phyloP scores from a whole-genome alignment of 2,888 invertebrate genomes.

The Tetragonisca angustula region DNA sequence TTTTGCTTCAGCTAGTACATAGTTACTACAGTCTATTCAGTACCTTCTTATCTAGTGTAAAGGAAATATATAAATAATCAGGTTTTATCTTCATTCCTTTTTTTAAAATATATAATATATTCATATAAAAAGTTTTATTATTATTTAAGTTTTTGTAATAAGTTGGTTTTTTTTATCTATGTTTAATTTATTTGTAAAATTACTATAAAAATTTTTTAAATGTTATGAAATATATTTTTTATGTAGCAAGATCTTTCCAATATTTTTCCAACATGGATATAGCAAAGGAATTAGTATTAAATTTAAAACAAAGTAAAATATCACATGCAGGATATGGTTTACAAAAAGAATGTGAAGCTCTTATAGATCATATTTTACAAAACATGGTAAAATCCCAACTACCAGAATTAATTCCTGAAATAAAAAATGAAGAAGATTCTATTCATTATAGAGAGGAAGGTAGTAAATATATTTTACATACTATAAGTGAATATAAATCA shows the following conservation, averaged over 20 bases:
- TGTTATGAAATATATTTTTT: slow-evolving; percentile 1
- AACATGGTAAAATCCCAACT: slow-evolving; percentile 80
- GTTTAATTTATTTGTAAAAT: neutral
- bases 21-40: slow-evolving; percentile 76
- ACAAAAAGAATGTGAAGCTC: slow-evolving; percentile 80
- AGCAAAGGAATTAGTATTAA: slow-evolving; percentile 77
- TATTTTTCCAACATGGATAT: slow-evolving; percentile 74
- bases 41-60: slow-evolving; percentile 51
- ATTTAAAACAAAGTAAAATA: slow-evolving; percentile 75
- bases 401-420: slow-evolving; percentile 74
- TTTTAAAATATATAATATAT: slow-evolving; percentile 17
- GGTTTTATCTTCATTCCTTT: neutral
- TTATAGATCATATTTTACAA: slow-evolving; percentile 78
- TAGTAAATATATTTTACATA: slow-evolving; percentile 51
- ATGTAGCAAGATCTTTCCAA: slow-evolving; percentile 7
- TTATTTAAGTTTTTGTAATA: neutral
- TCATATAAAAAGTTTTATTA: neutral
- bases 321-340: slow-evolving; percentile 79
- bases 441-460: slow-evolving; percentile 80
- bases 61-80: slow-evolving; percentile 30
- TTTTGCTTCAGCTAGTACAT: slow-evolving; percentile 77
- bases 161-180: slow-evolving; percentile 1
- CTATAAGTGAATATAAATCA: neutral
- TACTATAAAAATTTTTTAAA: neutral
- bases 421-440: slow-evolving; percentile 78